These are phyloP conservation scores for Microplitis demolitor DNA, from an alignment of 1,140 invertebrate genomes.

Conservation along the genomic window DNA sequence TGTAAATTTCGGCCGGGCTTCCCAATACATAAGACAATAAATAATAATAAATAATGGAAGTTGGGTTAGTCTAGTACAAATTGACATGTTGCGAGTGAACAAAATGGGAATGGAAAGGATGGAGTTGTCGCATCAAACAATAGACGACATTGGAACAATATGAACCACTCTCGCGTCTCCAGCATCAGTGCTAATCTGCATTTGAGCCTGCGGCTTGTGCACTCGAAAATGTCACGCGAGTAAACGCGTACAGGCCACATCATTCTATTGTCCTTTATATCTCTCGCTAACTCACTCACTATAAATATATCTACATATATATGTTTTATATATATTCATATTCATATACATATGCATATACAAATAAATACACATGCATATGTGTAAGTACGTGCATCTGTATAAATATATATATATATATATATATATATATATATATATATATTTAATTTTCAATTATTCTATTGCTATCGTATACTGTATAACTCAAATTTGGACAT, in stretches of 20 bases:
- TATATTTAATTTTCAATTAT: neutral
- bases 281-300: neutral
- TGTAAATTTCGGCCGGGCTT: too few species aligned
- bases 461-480: neutral
- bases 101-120: neutral
- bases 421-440: neutral
- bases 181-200: slow-evolving; percentile 36
- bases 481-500: neutral
- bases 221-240: slow-evolving; percentile 39
- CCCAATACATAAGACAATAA: neutral
- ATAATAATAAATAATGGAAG: neutral
- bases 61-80: neutral
- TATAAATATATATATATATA: neutral
- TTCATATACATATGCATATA: neutral
- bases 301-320: neutral
- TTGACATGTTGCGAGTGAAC: neutral
- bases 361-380: neutral
- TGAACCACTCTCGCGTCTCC: slow-evolving; percentile 19
- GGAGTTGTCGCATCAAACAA: slow-evolving; percentile 39
- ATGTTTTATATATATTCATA: neutral
- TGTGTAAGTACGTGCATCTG: neutral
- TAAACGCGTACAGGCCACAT: slow-evolving; percentile 13
- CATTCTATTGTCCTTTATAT: slow-evolving; percentile 18
- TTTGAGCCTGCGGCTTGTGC: slow-evolving; percentile 34
- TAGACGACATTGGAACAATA: slow-evolving; percentile 41